Evolutionary conservation across 2,888 invertebrate genomes (phyloP).

Genomic region (Phasia obesa): DNA sequence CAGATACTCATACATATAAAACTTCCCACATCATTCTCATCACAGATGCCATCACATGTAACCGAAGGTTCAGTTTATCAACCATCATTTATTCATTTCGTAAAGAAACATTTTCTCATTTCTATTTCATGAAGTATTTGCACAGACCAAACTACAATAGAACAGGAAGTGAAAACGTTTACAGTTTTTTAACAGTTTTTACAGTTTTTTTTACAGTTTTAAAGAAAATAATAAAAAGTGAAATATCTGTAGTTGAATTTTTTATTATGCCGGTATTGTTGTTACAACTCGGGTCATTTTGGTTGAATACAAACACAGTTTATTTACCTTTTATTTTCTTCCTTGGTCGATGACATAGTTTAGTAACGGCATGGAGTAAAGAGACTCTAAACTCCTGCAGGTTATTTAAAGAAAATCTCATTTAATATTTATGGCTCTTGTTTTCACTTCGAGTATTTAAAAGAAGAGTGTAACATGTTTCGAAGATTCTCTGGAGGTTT

Average conservation of each 20-base stretch:
- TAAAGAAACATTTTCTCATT: slow-evolving; percentile 54
- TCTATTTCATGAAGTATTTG: slow-evolving; percentile 23
- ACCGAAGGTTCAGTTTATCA: slow-evolving; percentile 23
- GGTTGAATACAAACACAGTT: slow-evolving; percentile 27
- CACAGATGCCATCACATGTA: slow-evolving; percentile 12
- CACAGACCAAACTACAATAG: slow-evolving; percentile 11
- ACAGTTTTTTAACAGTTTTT: slow-evolving; percentile 29
- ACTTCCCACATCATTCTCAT: slow-evolving; percentile 8
- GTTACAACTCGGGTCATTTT: slow-evolving; percentile 51
- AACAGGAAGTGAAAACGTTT: slow-evolving; percentile 56
- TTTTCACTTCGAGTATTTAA: slow-evolving; percentile 24
- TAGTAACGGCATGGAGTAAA: slow-evolving; percentile 20
- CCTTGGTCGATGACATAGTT: slow-evolving; percentile 33
- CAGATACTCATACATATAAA: neutral
- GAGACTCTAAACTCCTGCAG: slow-evolving; percentile 26
- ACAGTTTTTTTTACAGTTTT: slow-evolving; percentile 37
- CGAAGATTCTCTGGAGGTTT: neutral
- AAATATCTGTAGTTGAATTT: slow-evolving; percentile 48
- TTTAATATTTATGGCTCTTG: slow-evolving; percentile 49
- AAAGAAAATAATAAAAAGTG: slow-evolving; percentile 48
- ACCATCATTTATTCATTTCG: slow-evolving; percentile 11
- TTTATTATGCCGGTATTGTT: slow-evolving; percentile 24
- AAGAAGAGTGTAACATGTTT: slow-evolving; percentile 9
- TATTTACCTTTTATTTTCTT: neutral
- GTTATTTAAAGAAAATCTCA: slow-evolving; percentile 47